Percentiles rank a stretch among this genome's conserved stretches.
Conservation (phyloP, 2,888 invertebrate genomes). For the Calliscelio sp. region DNA sequence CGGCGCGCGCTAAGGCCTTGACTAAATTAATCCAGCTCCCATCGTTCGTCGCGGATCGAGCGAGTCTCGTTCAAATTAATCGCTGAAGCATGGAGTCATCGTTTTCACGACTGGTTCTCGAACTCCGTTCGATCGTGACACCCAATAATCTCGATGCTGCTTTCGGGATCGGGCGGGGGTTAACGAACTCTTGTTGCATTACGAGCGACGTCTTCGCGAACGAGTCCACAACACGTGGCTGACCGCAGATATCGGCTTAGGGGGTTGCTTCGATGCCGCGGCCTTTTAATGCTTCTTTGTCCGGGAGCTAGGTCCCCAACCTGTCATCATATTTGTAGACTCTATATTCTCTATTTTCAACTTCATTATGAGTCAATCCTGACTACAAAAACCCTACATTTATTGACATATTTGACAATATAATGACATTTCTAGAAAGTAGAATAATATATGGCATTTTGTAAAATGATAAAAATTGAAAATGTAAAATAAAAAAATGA, state of each 20-base stretch:
- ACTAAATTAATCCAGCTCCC: slow-evolving; percentile 69
- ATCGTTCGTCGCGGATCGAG: slow-evolving; percentile 54
- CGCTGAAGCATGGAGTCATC: slow-evolving; percentile 67
- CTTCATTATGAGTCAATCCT: neutral
- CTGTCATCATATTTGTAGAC: slow-evolving; percentile 47
- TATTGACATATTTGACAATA: too few relatives aligned
- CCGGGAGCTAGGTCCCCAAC: slow-evolving; percentile 44
- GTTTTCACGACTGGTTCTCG: slow-evolving; percentile 74
- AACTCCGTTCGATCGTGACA: slow-evolving; percentile 71
- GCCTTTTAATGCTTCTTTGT: slow-evolving; percentile 72
- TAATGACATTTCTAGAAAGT: too few relatives aligned
- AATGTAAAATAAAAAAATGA: too few relatives aligned
- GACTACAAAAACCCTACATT: neutral
- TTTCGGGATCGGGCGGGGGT: slow-evolving; percentile 74
- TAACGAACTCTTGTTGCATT: slow-evolving; percentile 74
- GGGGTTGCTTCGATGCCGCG: slow-evolving; percentile 65
- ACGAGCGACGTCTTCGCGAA: slow-evolving; percentile 68
- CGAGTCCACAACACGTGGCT: slow-evolving; percentile 68
- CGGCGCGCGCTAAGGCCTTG: slow-evolving; percentile 52
- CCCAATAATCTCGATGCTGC: slow-evolving; percentile 76
- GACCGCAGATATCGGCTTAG: slow-evolving; percentile 72
- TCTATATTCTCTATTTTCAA: neutral
- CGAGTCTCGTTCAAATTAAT: slow-evolving; percentile 71
- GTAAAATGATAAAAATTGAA: too few relatives aligned
- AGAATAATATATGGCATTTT: too few relatives aligned